Conservation (phyloP, 2,797 vertebrate genomes). For the Enteromius paludinosus region DNA sequence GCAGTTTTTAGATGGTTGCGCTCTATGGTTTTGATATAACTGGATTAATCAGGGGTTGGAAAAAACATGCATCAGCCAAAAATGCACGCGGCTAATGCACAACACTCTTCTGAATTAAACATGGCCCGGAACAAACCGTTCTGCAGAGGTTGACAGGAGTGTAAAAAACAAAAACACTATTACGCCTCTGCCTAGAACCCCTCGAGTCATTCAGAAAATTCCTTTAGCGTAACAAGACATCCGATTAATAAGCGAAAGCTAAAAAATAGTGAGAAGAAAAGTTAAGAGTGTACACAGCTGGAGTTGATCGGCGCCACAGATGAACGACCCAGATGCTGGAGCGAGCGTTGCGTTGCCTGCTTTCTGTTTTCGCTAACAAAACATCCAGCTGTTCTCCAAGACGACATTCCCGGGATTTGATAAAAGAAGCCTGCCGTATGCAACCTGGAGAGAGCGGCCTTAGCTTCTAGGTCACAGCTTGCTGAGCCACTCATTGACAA, state of each 20-base stretch:
- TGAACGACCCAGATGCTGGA: constrained; percentile 26
- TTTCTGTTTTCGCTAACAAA: constrained; percentile 45
- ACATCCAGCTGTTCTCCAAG: constrained; percentile 33
- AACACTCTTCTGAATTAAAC: constrained; percentile 78
- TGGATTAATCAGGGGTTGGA: constrained; percentile 68
- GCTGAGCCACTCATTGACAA: background rate
- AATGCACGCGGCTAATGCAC: constrained; percentile 61
- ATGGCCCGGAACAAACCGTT: constrained; percentile 67
- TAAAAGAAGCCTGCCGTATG: background rate
- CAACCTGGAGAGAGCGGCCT: background rate
- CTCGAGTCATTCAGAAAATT: constrained; percentile 44
- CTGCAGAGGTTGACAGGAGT: constrained; percentile 59
- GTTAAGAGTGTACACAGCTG: constrained; percentile 28
- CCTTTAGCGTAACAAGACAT: constrained; percentile 46
- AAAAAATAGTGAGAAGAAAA: constrained; percentile 25
- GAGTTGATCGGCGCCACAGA: constrained; percentile 24
- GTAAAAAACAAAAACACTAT: constrained; percentile 34
- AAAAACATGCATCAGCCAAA: constrained; percentile 56
- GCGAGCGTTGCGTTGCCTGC: constrained; percentile 20
- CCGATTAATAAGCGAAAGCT: constrained; percentile 34
- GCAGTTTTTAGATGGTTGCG: constrained; percentile 10
- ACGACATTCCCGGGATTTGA: background rate
- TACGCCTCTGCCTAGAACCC: constrained; percentile 42
- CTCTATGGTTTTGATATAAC: constrained; percentile 61
- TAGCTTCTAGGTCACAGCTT: constrained; percentile 8